phyloP scores from a whole-genome alignment of 2,113 vertebrate genomes.

The Amphiprion percula region DNA sequence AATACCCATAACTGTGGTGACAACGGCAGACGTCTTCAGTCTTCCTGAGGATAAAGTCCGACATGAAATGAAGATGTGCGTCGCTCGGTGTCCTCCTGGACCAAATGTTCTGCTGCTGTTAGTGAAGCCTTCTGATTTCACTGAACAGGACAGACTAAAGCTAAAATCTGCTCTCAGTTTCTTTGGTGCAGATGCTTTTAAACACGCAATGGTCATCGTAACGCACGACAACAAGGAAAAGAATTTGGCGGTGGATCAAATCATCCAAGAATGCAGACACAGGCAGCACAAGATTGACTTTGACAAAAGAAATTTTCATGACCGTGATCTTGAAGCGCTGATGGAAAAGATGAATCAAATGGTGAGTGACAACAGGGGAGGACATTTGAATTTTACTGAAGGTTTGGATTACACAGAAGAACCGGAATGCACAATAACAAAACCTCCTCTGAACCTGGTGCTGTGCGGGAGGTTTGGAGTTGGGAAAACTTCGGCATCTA shows the following conservation, averaged over 20 bases:
- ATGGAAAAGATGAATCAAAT: slow-evolving; percentile 33
- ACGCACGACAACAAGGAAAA: not conserved
- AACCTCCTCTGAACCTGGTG: slow-evolving; percentile 27
- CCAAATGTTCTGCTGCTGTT: slow-evolving; percentile 50
- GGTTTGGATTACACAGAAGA: not conserved
- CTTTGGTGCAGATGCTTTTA: slow-evolving; percentile 36
- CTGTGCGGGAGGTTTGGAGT: slow-evolving; percentile 37
- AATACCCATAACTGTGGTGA: slow-evolving; percentile 20
- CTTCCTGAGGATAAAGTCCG: not conserved
- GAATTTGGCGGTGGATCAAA: not conserved
- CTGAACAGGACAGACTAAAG: not conserved
- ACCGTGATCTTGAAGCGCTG: not conserved
- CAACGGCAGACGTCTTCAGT: slow-evolving; percentile 27
- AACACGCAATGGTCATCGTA: slow-evolving; percentile 39
- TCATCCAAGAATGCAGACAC: slow-evolving; percentile 37
- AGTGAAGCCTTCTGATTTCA: slow-evolving; percentile 41
- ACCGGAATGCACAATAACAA: not conserved
- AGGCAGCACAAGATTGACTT: not conserved
- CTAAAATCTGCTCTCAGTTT: not conserved
- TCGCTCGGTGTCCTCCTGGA: slow-evolving; percentile 19
- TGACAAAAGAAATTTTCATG: accelerated
- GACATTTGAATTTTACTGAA: slow-evolving; percentile 32
- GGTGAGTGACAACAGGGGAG: slow-evolving; percentile 37
- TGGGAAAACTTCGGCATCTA: not conserved
- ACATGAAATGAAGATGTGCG: slow-evolving; percentile 26